These are phyloP conservation scores for Drusus annulatus DNA, from an alignment of 1,140 invertebrate genomes.

Conservation along the genomic window DNA sequence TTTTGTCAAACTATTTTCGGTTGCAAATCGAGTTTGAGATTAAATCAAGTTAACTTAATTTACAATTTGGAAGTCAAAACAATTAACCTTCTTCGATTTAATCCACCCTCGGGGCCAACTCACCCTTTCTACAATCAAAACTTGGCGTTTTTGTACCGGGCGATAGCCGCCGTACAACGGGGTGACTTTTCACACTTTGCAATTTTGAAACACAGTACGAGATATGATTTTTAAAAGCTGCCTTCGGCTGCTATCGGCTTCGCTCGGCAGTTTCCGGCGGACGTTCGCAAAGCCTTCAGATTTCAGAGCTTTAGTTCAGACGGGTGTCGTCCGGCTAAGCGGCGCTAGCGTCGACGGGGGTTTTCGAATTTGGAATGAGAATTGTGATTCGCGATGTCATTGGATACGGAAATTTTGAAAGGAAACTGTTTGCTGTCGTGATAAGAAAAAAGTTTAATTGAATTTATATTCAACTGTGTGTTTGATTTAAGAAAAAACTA, in stretches of 20 bases:
- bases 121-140: neutral
- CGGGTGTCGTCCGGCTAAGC: conserved; percentile 49
- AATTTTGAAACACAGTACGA: conserved; percentile 16
- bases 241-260: conserved; percentile 41
- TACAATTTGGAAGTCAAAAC: conserved; percentile 25
- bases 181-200: conserved; percentile 21
- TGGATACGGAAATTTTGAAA: neutral
- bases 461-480: neutral
- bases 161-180: conserved; percentile 5
- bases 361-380: conserved; percentile 16
- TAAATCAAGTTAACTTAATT: conserved; percentile 17
- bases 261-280: neutral
- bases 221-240: conserved; percentile 37
- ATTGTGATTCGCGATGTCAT: conserved; percentile 15
- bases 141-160: neutral
- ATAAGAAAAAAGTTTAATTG: neutral
- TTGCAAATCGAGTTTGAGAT: neutral
- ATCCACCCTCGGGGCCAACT: conserved; percentile 7
- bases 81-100: conserved; percentile 21
- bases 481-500: neutral
- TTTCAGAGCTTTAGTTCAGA: conserved; percentile 27
- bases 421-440: neutral
- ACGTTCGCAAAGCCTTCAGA: conserved; percentile 3
- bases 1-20: neutral
- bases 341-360: conserved; percentile 44